These are phyloP conservation scores for Tapera naevia DNA, from an alignment of 2,797 vertebrate genomes.

Conservation along the genomic window DNA sequence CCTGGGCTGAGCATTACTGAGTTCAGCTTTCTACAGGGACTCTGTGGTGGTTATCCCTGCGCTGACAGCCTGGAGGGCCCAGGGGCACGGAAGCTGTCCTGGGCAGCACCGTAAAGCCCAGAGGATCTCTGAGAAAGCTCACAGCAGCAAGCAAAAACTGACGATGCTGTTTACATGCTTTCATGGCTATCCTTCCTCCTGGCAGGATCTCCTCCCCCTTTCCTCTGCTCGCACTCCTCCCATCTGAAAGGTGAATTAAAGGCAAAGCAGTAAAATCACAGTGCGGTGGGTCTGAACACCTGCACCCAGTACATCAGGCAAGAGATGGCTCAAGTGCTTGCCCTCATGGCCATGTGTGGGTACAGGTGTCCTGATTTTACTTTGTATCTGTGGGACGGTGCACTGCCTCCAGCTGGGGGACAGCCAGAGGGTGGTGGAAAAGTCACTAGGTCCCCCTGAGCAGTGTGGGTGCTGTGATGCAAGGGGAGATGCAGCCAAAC, in stretches of 20 bases:
- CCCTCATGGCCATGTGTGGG: accelerated
- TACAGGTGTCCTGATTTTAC: not conserved
- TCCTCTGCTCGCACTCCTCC: not conserved
- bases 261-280: not conserved
- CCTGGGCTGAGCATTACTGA: not conserved
- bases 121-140: not conserved
- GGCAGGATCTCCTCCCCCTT: not conserved
- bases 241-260: not conserved
- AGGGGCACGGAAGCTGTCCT: accelerated
- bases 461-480: accelerated
- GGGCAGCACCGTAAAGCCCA: accelerated
- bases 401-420: accelerated
- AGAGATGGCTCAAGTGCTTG: not conserved
- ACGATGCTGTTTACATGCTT: not conserved
- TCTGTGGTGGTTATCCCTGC: accelerated
- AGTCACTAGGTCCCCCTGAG: not conserved
- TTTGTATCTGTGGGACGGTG: accelerated
- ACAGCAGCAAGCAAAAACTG: not conserved
- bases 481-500: accelerated
- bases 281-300: accelerated
- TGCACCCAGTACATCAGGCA: accelerated
- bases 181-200: accelerated
- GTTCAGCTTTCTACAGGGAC: not conserved
- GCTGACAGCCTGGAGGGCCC: accelerated
- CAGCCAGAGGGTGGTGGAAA: not conserved